Conservation (phyloP, 2,113 vertebrate genomes). For the Passer domesticus region DNA sequence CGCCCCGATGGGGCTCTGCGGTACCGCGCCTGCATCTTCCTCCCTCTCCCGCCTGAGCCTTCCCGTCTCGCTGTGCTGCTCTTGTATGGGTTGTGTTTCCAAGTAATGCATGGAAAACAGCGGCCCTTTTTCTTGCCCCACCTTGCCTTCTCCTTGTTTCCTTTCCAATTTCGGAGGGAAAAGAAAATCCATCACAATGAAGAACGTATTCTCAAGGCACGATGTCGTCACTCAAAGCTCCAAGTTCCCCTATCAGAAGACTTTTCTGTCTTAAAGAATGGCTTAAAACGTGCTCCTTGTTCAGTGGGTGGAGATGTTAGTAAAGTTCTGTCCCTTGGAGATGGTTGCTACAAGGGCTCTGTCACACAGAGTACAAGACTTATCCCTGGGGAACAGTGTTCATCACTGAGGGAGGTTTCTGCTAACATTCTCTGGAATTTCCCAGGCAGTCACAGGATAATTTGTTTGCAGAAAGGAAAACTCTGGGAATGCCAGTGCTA, state of each 20-base stretch:
- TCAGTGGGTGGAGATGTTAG: not conserved
- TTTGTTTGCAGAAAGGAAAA: not conserved
- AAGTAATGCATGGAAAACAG: fast-evolving
- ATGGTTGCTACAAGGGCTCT: not conserved
- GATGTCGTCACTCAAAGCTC: not conserved
- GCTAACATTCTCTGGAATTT: not conserved
- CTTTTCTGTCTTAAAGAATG: not conserved
- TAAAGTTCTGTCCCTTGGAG: not conserved
- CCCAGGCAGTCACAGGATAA: not conserved
- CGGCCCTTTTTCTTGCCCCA: fast-evolving
- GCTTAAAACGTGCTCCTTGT: not conserved
- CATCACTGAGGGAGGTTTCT: not conserved
- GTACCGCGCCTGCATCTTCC: not conserved
- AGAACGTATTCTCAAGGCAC: not conserved
- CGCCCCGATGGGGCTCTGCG: not conserved
- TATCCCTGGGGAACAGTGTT: not conserved
- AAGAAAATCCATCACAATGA: not conserved
- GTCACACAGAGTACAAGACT: fast-evolving
- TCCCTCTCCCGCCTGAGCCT: not conserved
- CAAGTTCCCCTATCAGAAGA: not conserved
- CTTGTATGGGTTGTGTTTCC: not conserved
- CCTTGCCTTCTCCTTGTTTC: not conserved
- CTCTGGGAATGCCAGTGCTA: not conserved
- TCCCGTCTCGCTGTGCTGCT: too few relatives aligned
- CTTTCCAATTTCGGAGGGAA: not conserved